These are phyloP conservation scores for Esperia sulphurella DNA, from an alignment of 2,888 invertebrate genomes.

Conservation along the genomic window DNA sequence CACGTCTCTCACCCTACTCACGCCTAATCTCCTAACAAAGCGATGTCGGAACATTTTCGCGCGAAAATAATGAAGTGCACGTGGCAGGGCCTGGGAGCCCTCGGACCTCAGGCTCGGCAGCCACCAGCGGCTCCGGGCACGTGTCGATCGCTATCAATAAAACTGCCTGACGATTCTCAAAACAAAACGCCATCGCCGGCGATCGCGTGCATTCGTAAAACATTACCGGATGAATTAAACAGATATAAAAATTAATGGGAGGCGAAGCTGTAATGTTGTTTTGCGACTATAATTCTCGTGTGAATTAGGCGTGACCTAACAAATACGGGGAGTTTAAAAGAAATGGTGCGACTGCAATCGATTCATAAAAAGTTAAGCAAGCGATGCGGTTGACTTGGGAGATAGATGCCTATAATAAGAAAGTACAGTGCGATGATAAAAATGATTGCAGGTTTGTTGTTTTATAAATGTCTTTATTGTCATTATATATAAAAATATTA, in stretches of 20 bases:
- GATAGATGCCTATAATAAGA: no score
- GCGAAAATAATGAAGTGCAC: constrained; percentile 77
- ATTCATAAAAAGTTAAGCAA: not conserved
- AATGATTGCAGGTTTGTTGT: no score
- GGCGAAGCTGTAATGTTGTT: not conserved
- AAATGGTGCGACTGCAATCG: not conserved
- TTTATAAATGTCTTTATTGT: no score
- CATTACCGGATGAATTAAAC: constrained; percentile 35
- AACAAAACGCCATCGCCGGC: constrained; percentile 44
- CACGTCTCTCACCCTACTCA: constrained; percentile 39
- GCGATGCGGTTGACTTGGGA: not conserved
- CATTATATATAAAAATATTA: no score
- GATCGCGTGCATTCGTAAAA: constrained; percentile 23
- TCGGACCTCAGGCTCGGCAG: constrained; percentile 12
- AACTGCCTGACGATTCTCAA: constrained; percentile 22
- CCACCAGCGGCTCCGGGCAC: constrained; percentile 41
- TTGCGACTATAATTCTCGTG: constrained; percentile 1
- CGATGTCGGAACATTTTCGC: constrained; percentile 75
- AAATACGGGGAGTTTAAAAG: not conserved
- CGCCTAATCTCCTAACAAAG: constrained; percentile 77
- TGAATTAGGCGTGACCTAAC: not conserved
- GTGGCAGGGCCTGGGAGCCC: constrained; percentile 41
- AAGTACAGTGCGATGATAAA: no score
- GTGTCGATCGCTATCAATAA: constrained; percentile 68
- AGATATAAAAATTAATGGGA: constrained; percentile 13